phyloP scores from a whole-genome alignment of 2,113 vertebrate genomes.

The Bubalus kerabau region DNA sequence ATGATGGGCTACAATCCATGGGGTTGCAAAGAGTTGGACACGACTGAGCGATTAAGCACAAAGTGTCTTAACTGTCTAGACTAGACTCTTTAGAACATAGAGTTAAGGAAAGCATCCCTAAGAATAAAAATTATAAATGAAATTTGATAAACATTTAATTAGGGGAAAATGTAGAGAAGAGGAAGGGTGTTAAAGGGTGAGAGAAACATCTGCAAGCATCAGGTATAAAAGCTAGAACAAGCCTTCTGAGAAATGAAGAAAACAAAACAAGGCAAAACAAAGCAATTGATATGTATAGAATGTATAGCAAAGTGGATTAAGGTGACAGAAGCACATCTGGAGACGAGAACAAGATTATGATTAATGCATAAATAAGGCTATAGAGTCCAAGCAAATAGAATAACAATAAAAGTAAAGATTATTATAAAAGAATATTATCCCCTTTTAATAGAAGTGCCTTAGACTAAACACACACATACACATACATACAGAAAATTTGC shows the following conservation, averaged over 20 bases:
- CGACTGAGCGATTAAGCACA: neutral
- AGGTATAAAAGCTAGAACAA: neutral
- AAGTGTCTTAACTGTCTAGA: neutral
- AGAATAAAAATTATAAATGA: neutral
- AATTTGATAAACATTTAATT: neutral
- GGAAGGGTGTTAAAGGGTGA: neutral
- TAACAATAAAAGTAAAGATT: neutral
- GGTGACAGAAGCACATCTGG: neutral
- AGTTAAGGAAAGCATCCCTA: neutral
- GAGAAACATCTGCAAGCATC: neutral
- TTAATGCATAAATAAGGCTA: neutral
- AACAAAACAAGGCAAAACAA: neutral
- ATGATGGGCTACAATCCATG: neutral
- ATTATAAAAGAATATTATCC: neutral
- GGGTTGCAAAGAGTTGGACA: neutral
- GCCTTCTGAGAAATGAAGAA: neutral
- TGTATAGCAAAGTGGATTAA: neutral
- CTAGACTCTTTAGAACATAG: neutral
- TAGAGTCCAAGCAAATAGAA: neutral
- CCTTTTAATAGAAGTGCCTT: neutral
- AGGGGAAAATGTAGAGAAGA: neutral
- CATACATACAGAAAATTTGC: neutral
- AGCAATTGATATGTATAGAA: neutral
- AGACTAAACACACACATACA: neutral
- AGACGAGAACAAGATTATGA: neutral